Base-by-base conservation (phyloP, 2,113 vertebrate genomes). In the Artemisiospiza belli region DNA sequence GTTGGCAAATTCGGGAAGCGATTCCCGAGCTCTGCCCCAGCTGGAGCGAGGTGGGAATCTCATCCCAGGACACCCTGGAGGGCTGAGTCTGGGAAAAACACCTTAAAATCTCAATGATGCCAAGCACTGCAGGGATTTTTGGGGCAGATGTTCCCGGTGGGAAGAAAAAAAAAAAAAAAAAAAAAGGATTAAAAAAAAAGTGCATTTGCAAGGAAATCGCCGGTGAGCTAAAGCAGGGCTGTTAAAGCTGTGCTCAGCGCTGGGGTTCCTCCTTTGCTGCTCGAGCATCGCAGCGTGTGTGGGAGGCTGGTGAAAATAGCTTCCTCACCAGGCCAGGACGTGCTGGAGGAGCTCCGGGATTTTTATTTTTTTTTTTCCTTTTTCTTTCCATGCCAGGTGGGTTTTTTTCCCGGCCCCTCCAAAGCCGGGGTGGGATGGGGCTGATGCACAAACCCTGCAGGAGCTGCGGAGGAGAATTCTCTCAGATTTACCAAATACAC, bases 241-340 rank as follows among this genome's bases (percentile, higher is more conserved):
- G 44, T 8, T 30, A 51, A 28, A 35, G 87, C 92, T 79, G 66
- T 2, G 0, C 52, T 82, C 33, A 75, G 11, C 69, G 49, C 39
- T 3, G 44, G 57, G 52, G 47, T 62, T 95, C 47, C 94, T 95
- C 70, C 46, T 87, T n/a, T 39, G 69, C 82, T 87, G 92, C 81
- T 93, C 59, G 6, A 62, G 81, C 94, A 77, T 41, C 73, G 12
- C 77, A 33, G 90, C 4, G 6, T 63, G 85, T 3, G 78, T 90
- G 85, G 92, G 92, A 96, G 95, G 94, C 12, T 67, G 85, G 95
- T 80, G 90, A 72, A 87, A 95, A 96, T 85, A 92, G 86, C 83
- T 93, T 78, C 78, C 58, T 85, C 10, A 0, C 67, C 79, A 79
- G 91, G 89, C 85, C 89, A 92, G 62, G 79, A 22, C n/a, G 41